phyloP scores from a whole-genome alignment of 2,888 invertebrate genomes.

The Dendrolimus pini region DNA sequence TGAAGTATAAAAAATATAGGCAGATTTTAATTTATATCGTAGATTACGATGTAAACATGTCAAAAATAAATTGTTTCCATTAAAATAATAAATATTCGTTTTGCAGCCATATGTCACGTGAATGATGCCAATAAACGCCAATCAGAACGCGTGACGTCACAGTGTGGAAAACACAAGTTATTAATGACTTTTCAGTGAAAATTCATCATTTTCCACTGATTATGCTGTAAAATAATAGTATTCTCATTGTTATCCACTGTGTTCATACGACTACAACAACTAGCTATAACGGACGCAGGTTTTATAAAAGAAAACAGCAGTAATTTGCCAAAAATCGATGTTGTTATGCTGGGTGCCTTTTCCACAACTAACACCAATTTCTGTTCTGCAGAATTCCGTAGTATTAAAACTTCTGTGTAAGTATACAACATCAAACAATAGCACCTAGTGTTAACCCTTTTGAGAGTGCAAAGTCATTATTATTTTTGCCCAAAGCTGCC shows the following conservation, averaged over 20 bases:
- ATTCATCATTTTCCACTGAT: neutral
- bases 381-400: conserved; percentile 4
- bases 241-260: neutral
- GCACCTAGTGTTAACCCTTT: neutral
- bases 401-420: conserved; percentile 7
- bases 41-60: too few relatives aligned
- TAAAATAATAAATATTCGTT: too few relatives aligned
- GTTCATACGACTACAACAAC: neutral
- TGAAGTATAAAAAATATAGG: too few relatives aligned
- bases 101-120: neutral
- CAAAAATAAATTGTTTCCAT: too few relatives aligned
- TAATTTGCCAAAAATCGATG: conserved; percentile 5
- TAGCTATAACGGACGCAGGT: conserved; percentile 3
- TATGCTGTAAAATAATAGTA: neutral
- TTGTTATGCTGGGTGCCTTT: neutral
- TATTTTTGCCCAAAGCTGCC: too few relatives aligned
- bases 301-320: conserved; percentile 4
- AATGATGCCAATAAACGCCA: neutral
- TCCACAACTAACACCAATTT: conserved; percentile 4
- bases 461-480: neutral
- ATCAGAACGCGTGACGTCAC: neutral
- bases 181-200: neutral
- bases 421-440: neutral
- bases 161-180: neutral
- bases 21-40: too few relatives aligned